phyloP scores from a whole-genome alignment of 2,888 invertebrate species.

The Polia nebulosa region DNA sequence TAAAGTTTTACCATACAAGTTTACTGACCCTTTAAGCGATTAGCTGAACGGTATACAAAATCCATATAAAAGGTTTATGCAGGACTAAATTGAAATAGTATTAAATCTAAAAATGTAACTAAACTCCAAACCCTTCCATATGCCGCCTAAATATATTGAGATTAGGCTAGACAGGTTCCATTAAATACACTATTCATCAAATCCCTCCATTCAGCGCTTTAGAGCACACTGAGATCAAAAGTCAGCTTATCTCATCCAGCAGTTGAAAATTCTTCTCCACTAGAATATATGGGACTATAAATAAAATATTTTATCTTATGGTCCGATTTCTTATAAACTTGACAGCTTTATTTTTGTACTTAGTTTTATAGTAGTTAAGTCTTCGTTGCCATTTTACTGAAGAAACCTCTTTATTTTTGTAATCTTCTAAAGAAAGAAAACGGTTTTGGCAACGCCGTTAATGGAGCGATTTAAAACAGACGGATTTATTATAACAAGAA shows the following conservation, averaged over 20 bases:
- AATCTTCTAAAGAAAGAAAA: conserved; percentile 21
- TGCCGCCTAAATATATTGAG: not conserved
- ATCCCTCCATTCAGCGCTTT: conserved; percentile 17
- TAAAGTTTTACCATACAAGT: conserved; percentile 48
- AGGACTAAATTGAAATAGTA: not conserved
- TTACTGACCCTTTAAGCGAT: conserved; percentile 55
- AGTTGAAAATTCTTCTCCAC: conserved; percentile 12
- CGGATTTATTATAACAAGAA: conserved; percentile 33
- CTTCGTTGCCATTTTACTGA: conserved; percentile 4
- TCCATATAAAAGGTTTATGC: conserved; percentile 5
- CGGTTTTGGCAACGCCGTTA: conserved; percentile 24
- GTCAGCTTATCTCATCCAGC: conserved; percentile 12
- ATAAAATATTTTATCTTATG: conserved; percentile 14
- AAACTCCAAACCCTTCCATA: not conserved
- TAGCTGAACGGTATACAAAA: conserved; percentile 36
- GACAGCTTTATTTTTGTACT: conserved; percentile 1
- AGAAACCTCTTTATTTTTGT: conserved; percentile 17
- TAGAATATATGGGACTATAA: conserved; percentile 9
- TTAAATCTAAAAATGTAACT: conserved; percentile 2
- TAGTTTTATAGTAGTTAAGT: not conserved
- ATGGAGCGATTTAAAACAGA: conserved; percentile 35
- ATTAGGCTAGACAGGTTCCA: conserved; percentile 13
- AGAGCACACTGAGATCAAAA: conserved; percentile 4
- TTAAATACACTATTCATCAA: conserved; percentile 29
- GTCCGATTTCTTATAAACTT: conserved; percentile 5